phyloP scores from a whole-genome alignment of 2,797 vertebrate species.

The Acanthurus tractus region DNA sequence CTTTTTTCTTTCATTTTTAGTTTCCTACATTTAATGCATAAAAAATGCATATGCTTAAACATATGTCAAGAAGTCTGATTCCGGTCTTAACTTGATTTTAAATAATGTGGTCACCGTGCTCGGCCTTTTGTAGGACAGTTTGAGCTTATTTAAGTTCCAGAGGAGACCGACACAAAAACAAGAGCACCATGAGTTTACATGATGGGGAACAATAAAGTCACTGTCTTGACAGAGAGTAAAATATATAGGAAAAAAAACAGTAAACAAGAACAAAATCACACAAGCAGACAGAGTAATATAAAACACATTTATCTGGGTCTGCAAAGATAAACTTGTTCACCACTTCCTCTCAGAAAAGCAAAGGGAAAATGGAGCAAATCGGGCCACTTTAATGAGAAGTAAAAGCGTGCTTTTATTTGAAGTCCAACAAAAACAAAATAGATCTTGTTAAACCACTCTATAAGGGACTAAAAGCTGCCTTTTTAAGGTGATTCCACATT shows the following conservation, averaged over 20 bases:
- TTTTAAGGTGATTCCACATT: constrained; percentile 37
- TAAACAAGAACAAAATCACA: constrained; percentile 29
- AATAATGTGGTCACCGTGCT: not conserved
- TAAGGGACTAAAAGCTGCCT: constrained; percentile 9
- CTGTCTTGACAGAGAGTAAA: constrained; percentile 25
- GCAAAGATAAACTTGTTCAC: constrained; percentile 21
- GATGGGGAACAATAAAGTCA: constrained; percentile 4
- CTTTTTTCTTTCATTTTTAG: no score
- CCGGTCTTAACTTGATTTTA: not conserved
- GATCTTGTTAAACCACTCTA: constrained; percentile 14
- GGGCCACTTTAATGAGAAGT: constrained; percentile 40
- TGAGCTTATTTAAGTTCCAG: not conserved
- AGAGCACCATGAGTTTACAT: constrained; percentile 4
- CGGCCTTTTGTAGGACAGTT: constrained; percentile 13
- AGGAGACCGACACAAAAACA: not conserved
- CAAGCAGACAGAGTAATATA: constrained; percentile 32
- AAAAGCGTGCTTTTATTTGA: constrained; percentile 30
- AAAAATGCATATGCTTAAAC: not conserved
- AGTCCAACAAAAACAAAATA: constrained; percentile 33
- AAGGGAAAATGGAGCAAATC: constrained; percentile 27
- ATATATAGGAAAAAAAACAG: constrained; percentile 10
- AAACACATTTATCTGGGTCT: constrained; percentile 44
- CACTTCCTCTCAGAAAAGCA: constrained; percentile 18
- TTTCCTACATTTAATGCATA: not conserved
- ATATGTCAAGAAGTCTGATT: not conserved